Evolutionary conservation across 2,113 vertebrate genomes (phyloP).

Genomic region (Casuarius casuarius): DNA sequence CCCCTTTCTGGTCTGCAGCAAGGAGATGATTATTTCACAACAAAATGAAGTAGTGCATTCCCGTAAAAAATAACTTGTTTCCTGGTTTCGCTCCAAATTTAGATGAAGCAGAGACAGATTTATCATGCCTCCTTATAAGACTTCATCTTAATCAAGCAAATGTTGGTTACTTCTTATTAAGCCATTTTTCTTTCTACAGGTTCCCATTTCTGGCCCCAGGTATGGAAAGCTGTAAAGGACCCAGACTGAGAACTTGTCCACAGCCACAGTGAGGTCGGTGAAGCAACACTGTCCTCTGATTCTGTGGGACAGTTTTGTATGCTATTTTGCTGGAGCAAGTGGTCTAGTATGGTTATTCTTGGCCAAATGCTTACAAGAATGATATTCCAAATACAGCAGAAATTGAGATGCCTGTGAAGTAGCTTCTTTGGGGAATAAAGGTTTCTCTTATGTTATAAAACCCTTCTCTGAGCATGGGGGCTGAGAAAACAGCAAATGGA

Average conservation of each 20-base stretch:
- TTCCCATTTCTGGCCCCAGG: not conserved
- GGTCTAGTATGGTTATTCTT: not conserved
- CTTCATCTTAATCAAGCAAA: not conserved
- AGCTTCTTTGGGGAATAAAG: not conserved
- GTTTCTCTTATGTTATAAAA: not conserved
- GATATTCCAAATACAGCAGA: not conserved
- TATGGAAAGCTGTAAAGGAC: not conserved
- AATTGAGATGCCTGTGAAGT: not conserved
- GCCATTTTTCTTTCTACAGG: not conserved
- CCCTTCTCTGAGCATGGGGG: accelerated
- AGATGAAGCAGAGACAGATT: conserved; percentile 27
- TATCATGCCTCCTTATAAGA: not conserved
- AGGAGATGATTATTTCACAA: not conserved
- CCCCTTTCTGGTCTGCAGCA: not conserved
- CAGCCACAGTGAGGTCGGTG: accelerated
- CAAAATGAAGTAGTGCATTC: not conserved
- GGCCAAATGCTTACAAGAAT: not conserved
- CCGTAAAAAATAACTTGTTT: not conserved
- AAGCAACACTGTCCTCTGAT: not conserved
- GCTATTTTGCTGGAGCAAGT: not conserved
- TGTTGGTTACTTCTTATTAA: not conserved
- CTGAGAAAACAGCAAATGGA: not conserved
- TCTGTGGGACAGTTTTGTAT: no score
- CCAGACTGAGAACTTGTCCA: accelerated
- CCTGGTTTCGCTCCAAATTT: not conserved